Conservation (phyloP, 2,797 vertebrate genomes). For the Anguilla marmorata region DNA sequence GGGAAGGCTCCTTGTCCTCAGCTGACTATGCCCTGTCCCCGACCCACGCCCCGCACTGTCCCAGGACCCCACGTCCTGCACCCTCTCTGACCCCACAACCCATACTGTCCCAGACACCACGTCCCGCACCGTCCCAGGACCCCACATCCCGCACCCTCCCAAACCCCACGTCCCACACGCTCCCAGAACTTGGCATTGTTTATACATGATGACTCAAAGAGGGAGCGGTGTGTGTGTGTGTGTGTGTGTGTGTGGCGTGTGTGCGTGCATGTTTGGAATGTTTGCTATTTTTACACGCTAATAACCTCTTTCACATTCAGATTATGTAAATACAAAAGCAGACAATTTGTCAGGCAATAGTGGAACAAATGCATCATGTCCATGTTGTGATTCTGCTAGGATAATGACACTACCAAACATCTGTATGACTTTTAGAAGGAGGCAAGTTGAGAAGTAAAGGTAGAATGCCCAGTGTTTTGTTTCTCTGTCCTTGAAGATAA, state of each 20-base stretch:
- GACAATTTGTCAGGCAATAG: background rate
- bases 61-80: too few relatives aligned
- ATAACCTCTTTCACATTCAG: background rate
- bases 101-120: too few relatives aligned
- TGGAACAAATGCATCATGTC: background rate
- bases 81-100: too few relatives aligned
- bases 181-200: background rate
- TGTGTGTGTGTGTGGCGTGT: background rate
- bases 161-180: too few relatives aligned
- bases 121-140: too few relatives aligned
- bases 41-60: background rate
- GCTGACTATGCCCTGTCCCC: background rate
- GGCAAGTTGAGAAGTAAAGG: too few relatives aligned
- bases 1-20: background rate
- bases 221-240: background rate
- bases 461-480: background rate
- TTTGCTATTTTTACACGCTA: background rate
- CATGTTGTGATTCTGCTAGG: background rate
- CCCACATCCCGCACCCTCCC: too few relatives aligned
- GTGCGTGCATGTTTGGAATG: background rate
- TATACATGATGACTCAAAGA: background rate
- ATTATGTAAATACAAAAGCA: background rate
- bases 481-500: background rate
- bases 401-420: background rate
- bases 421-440: background rate